These are phyloP conservation scores for Pedetes capensis DNA, from an alignment of 2,113 vertebrate species.

Conservation along the genomic window DNA sequence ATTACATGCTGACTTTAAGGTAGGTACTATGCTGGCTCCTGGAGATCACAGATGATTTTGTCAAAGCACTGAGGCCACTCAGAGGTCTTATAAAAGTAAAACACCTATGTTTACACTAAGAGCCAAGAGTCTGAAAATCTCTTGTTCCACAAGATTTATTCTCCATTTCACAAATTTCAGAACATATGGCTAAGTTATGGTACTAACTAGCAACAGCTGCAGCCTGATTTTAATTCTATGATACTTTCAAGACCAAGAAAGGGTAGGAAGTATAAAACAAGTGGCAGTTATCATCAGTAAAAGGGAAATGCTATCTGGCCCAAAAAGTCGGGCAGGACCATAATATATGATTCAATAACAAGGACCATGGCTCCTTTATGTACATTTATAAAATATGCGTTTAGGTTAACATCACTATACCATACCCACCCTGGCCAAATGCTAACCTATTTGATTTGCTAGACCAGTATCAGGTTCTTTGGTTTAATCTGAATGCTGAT, in stretches of 20 bases:
- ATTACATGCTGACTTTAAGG: not conserved
- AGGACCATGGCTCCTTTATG: not conserved
- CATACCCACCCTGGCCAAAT: not conserved
- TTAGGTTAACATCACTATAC: not conserved
- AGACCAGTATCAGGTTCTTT: not conserved
- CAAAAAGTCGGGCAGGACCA: not conserved
- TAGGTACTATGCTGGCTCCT: fast-evolving
- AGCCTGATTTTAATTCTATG: not conserved
- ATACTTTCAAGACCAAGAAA: not conserved
- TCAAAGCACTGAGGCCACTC: not conserved
- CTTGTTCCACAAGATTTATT: not conserved
- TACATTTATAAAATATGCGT: not conserved
- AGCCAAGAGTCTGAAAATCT: conserved; percentile 15
- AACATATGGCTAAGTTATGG: not conserved
- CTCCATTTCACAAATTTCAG: conserved; percentile 29
- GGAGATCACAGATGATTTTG: not conserved
- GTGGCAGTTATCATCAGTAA: not conserved
- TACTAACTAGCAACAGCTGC: conserved; percentile 3
- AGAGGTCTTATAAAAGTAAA: not conserved
- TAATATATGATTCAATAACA: not conserved
- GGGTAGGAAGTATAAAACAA: not conserved
- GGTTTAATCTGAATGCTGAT: not conserved
- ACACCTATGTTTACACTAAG: not conserved
- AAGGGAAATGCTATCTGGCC: not conserved
- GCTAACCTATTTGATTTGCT: not conserved